phyloP scores from a whole-genome alignment of 2,888 invertebrate species.

The Cynaeus angustus region DNA sequence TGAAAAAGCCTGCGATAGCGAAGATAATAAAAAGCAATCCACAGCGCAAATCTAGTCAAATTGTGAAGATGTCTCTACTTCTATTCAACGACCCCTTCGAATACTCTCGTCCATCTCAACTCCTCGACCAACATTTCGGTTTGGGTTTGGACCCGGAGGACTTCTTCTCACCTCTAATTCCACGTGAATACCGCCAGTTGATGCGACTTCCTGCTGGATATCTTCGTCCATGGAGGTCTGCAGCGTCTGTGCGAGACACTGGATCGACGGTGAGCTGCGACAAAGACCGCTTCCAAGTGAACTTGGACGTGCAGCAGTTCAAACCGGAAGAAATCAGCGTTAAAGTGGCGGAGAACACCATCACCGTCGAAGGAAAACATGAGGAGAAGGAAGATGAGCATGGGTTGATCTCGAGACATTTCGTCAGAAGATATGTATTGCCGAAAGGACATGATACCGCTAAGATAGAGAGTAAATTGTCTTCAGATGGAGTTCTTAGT shows the following conservation, averaged over 20 bases:
- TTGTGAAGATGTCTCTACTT: too few species aligned
- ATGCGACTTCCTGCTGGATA: too few species aligned
- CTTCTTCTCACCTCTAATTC: too few species aligned
- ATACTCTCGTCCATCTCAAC: too few species aligned
- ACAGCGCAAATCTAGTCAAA: too few species aligned
- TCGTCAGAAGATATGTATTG: slow-evolving; percentile 81
- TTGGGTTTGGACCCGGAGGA: too few species aligned
- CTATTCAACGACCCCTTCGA: too few species aligned
- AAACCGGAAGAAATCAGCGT: slow-evolving; percentile 86
- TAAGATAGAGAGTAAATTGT: slow-evolving; percentile 81
- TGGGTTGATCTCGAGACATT: slow-evolving; percentile 85
- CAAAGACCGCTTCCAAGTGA: slow-evolving; percentile 81
- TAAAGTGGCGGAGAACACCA: slow-evolving; percentile 80
- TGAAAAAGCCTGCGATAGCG: too few species aligned
- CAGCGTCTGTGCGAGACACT: slow-evolving; percentile 76
- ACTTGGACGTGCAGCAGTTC: slow-evolving; percentile 84
- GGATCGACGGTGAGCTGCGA: slow-evolving; percentile 76
- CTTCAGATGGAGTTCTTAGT: slow-evolving; percentile 82
- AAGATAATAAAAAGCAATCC: too few species aligned
- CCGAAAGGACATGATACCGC: slow-evolving; percentile 84
- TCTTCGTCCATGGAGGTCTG: slow-evolving; percentile 67
- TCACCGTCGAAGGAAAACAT: slow-evolving; percentile 85
- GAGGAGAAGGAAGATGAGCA: slow-evolving; percentile 84
- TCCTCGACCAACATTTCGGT: too few species aligned
- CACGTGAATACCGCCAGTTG: too few species aligned